Conservation (phyloP, 1,140 invertebrate genomes). For the Psilanteris sp. region DNA sequence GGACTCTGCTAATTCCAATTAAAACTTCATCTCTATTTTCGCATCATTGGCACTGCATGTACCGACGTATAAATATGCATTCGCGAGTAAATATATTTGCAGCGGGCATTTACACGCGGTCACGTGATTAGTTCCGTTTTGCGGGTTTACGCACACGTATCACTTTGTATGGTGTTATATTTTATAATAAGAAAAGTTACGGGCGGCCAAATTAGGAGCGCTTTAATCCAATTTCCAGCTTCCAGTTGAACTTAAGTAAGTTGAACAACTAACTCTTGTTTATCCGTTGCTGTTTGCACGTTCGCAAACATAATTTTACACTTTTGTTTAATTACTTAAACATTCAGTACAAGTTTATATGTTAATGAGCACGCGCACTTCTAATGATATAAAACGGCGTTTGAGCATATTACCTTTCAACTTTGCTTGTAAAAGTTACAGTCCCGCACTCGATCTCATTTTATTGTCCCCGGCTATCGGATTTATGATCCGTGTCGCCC, state of each 20-base stretch:
- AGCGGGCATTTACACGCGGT: neutral
- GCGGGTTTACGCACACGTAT: neutral
- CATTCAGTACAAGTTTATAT: constrained; percentile 8
- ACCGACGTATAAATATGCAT: constrained; percentile 5
- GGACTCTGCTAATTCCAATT: constrained; percentile 68
- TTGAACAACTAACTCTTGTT: constrained; percentile 14
- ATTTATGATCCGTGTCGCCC: constrained; percentile 47
- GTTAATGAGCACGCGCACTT: constrained; percentile 10
- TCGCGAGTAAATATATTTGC: constrained; percentile 29
- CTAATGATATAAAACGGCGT: constrained; percentile 14
- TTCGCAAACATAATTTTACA: constrained; percentile 17
- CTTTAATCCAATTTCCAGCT: constrained; percentile 31
- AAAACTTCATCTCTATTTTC: constrained; percentile 72
- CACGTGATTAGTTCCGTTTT: neutral
- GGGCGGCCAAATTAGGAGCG: constrained; percentile 10
- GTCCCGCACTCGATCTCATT: constrained; percentile 22
- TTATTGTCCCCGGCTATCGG: constrained; percentile 37
- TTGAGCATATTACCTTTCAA: neutral
- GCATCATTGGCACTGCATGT: constrained; percentile 3
- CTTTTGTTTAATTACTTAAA: constrained; percentile 34
- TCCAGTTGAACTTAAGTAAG: constrained; percentile 13
- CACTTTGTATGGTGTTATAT: constrained; percentile 6
- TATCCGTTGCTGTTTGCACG: constrained; percentile 3
- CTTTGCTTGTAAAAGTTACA: constrained; percentile 21
- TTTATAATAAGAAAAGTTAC: constrained; percentile 42